Conservation (phyloP, 2,797 vertebrate species). For the Buphagus erythrorhynchus region DNA sequence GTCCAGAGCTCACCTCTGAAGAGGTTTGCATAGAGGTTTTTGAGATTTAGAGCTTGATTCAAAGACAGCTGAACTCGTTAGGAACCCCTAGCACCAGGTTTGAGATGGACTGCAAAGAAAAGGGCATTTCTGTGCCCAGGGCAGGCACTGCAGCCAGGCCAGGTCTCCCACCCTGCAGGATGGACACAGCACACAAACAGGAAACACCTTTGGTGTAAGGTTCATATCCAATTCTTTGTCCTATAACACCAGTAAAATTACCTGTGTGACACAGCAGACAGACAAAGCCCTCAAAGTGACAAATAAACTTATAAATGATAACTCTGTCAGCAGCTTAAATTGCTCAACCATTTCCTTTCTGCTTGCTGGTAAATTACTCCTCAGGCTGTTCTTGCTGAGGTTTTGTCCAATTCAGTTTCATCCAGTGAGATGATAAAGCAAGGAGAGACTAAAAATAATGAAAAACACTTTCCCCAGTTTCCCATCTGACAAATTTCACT, state of each 20-base stretch:
- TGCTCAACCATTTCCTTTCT: not conserved
- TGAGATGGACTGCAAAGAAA: not conserved
- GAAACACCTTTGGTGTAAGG: not conserved
- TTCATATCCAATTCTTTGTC: not conserved
- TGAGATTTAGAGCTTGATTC: not conserved
- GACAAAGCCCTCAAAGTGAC: not conserved
- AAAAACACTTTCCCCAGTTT: not conserved
- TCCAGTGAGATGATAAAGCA: not conserved
- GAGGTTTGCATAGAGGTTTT: not conserved
- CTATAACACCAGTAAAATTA: not conserved
- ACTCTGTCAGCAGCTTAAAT: not conserved
- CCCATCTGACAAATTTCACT: not conserved
- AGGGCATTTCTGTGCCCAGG: not conserved
- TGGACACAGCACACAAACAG: fast-evolving
- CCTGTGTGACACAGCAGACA: not conserved
- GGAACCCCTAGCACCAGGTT: not conserved
- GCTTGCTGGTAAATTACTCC: not conserved
- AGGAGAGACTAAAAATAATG: not conserved
- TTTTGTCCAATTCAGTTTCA: not conserved
- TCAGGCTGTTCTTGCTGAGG: not conserved
- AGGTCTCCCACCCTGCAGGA: fast-evolving
- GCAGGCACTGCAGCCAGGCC: not conserved
- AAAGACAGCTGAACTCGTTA: fast-evolving
- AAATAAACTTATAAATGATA: not conserved
- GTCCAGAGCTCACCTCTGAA: not conserved